Percentiles rank a stretch among this genome's conserved stretches.
phyloP scores from a whole-genome alignment of 1,140 invertebrate genomes.

The Hestina assimilis region DNA sequence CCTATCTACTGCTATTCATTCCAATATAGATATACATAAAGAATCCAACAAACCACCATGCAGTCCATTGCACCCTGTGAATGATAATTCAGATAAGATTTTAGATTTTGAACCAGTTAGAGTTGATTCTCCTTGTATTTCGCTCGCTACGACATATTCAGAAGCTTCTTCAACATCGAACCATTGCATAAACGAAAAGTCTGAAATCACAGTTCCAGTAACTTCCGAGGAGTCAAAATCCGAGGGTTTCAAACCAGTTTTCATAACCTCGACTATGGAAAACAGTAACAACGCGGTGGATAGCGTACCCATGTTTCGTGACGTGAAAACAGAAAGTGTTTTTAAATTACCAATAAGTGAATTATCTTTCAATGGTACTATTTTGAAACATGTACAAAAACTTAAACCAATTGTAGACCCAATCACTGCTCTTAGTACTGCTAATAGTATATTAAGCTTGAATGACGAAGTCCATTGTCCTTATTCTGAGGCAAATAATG shows the following conservation, averaged over 20 bases:
- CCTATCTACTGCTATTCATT: slow-evolving; percentile 46
- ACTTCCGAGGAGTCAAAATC: slow-evolving; percentile 62
- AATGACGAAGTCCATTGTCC: slow-evolving; percentile 30
- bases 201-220: slow-evolving; percentile 42
- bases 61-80: slow-evolving; percentile 34
- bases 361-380: slow-evolving; percentile 71
- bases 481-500: slow-evolving; percentile 18
- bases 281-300: slow-evolving; percentile 77
- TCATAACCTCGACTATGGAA: slow-evolving; percentile 74
- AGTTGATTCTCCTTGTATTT: slow-evolving; percentile 42
- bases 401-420: slow-evolving; percentile 70
- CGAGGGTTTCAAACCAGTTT: slow-evolving; percentile 48
- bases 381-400: slow-evolving; percentile 70
- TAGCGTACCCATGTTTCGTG: slow-evolving; percentile 59
- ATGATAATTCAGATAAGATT: slow-evolving; percentile 42
- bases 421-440: slow-evolving; percentile 55
- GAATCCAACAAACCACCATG: slow-evolving; percentile 36
- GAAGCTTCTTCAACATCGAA: slow-evolving; percentile 52
- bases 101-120: slow-evolving; percentile 44
- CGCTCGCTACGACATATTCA: slow-evolving; percentile 40
- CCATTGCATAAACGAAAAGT: slow-evolving; percentile 54
- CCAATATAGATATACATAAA: slow-evolving; percentile 48
- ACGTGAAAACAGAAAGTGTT: slow-evolving; percentile 52
- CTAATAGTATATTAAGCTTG: slow-evolving; percentile 33
- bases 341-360: slow-evolving; percentile 74